Evolutionary conservation across 2,113 vertebrate species (phyloP).

Genomic region (Calyptomena viridis): DNA sequence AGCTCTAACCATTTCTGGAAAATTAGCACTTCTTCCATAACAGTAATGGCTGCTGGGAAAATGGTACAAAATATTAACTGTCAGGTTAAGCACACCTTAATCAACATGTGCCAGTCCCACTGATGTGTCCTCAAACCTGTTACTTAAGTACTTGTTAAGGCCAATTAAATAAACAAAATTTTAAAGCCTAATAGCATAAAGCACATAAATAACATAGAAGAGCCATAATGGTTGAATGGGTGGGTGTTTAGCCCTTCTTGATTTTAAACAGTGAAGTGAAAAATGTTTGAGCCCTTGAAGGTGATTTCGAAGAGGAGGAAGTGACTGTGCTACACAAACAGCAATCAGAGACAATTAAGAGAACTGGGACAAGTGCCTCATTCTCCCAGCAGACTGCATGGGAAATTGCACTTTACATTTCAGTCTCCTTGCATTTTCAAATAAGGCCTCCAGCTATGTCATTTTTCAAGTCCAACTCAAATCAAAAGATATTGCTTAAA

Average conservation of each 20-base stretch:
- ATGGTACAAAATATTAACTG: conserved; percentile 49
- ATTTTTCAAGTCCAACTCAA: conserved; percentile 74
- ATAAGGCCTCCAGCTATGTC: conserved; percentile 76
- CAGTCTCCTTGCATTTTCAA: conserved; percentile 75
- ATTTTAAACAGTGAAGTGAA: conserved; percentile 71
- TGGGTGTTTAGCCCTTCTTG: conserved; percentile 69
- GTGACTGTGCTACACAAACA: conserved; percentile 72
- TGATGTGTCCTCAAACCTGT: conserved; percentile 45
- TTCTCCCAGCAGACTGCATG: conserved; percentile 68
- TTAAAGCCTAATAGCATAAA: conserved; percentile 57
- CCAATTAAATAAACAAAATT: conserved; percentile 74
- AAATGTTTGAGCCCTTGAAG: conserved; percentile 66
- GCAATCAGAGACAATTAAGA: conserved; percentile 85
- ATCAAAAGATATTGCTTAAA: conserved; percentile 79
- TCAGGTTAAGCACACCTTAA: conserved; percentile 58
- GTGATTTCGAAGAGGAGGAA: conserved; percentile 73
- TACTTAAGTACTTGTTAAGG: conserved; percentile 61
- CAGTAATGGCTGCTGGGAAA: conserved; percentile 40
- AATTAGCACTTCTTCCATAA: conserved; percentile 47
- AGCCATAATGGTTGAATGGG: conserved; percentile 59
- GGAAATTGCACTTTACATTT: conserved; percentile 78
- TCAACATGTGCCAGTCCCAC: conserved; percentile 44
- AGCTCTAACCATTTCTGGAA: conserved; percentile 35
- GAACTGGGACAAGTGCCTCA: conserved; percentile 75
- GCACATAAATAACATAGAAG: conserved; percentile 55